A percentile compares a stretch with the other conserved stretches of the same genome.
These are phyloP conservation scores for Callipepla californica DNA, from an alignment of 2,113 vertebrate species.

Conservation along the genomic window DNA sequence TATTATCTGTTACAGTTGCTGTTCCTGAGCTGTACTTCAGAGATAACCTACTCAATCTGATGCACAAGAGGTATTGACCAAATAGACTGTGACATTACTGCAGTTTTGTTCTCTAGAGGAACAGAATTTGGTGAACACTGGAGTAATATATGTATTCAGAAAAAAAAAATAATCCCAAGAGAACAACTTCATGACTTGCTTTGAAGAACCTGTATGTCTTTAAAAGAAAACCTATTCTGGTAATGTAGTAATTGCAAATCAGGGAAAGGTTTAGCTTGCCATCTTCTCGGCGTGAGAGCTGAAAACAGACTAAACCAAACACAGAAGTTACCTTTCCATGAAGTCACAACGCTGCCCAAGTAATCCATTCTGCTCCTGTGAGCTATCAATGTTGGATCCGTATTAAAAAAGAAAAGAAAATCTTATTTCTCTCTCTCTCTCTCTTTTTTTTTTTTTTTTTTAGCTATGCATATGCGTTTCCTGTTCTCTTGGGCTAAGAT, in stretches of 20 bases:
- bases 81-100: not conserved
- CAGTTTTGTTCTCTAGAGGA: not conserved
- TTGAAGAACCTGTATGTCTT: not conserved
- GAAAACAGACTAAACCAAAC: not conserved
- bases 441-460: no score
- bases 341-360: not conserved
- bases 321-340: not conserved
- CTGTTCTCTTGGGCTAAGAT: not conserved
- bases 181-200: not conserved
- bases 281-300: not conserved
- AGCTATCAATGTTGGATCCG: not conserved
- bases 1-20: not conserved
- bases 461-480: not conserved
- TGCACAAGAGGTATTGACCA: not conserved
- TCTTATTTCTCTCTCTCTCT: no score
- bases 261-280: not conserved
- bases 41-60: not conserved
- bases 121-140: not conserved
- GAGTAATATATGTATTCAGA: accelerated
- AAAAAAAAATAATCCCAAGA: not conserved
- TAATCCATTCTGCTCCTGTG: not conserved
- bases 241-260: not conserved
- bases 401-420: not conserved
- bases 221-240: not conserved
- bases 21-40: not conserved